Percentiles rank a stretch among this genome's conserved stretches.
Conservation (phyloP, 2,797 vertebrate genomes). For the Cetoscarus ocellatus region DNA sequence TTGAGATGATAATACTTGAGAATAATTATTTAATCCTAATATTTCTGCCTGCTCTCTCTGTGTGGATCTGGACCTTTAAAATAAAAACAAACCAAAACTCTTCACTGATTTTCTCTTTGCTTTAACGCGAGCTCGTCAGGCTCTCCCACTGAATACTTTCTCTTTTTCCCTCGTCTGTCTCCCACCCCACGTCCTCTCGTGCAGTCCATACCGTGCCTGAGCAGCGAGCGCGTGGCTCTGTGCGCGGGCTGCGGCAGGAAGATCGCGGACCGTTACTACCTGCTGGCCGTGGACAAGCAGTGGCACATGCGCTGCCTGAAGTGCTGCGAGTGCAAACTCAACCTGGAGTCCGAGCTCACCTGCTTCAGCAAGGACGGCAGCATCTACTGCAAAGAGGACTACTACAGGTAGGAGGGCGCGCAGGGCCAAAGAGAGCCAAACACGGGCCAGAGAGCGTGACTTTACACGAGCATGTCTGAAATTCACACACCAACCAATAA, state of each 20-base stretch:
- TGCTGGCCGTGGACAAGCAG: constrained; percentile 98
- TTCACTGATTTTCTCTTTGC: too few species aligned
- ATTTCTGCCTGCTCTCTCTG: too few species aligned
- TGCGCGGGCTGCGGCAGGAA: constrained; percentile 97
- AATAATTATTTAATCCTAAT: too few species aligned
- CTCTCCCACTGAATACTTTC: neutral
- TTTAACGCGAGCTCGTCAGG: neutral
- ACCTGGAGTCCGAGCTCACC: constrained; percentile 98
- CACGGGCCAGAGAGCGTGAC: neutral
- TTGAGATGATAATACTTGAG: too few species aligned
- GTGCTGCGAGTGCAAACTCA: constrained; percentile 98
- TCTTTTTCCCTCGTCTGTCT: neutral
- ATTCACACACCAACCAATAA: neutral
- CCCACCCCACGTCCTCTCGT: constrained; percentile 19
- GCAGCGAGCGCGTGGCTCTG: constrained; percentile 93
- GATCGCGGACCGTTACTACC: constrained; percentile 98
- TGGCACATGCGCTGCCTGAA: constrained; percentile 99
- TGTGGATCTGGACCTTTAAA: too few species aligned
- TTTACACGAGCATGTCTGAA: neutral
- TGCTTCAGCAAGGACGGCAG: constrained; percentile 99
- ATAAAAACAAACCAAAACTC: too few species aligned
- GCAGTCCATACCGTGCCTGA: constrained; percentile 94
- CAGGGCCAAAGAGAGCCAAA: constrained; percentile 1
- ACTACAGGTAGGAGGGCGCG: constrained; percentile 91
- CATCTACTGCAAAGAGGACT: constrained; percentile 99